These are phyloP conservation scores for Hylia prasina DNA, from an alignment of 2,113 vertebrate species.

Conservation along the genomic window DNA sequence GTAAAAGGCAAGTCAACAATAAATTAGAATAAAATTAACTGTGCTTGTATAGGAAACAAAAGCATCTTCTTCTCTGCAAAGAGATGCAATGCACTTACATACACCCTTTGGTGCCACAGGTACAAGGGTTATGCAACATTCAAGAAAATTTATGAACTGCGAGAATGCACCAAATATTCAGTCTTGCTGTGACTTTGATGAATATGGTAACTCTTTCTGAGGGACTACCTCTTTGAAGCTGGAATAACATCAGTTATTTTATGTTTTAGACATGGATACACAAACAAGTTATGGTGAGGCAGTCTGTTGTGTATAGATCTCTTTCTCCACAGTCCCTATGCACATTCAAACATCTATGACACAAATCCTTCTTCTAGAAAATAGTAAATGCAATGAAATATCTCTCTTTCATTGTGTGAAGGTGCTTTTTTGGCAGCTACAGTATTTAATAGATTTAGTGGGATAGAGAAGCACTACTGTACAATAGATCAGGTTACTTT, in stretches of 20 bases:
- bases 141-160: not conserved
- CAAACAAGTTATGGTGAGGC: not conserved
- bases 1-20: slow-evolving; percentile 8
- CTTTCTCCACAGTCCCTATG: not conserved
- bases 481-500: not conserved
- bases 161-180: not conserved
- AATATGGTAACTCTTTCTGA: not conserved
- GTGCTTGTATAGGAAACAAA: not conserved
- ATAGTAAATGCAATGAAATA: not conserved
- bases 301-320: not conserved
- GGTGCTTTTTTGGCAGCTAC: not conserved
- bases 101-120: not conserved
- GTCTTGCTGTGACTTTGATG: not conserved
- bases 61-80: not conserved
- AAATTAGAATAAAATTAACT: slow-evolving; percentile 18
- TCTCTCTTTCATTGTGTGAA: not conserved
- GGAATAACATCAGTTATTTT: not conserved
- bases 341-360: not conserved
- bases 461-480: not conserved
- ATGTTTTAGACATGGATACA: not conserved
- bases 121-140: not conserved
- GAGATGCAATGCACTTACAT: not conserved
- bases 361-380: not conserved
- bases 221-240: not conserved
- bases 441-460: not conserved